These are phyloP conservation scores for Myoxocephalus aenaeus DNA, from an alignment of 2,797 vertebrate species.

Conservation along the genomic window DNA sequence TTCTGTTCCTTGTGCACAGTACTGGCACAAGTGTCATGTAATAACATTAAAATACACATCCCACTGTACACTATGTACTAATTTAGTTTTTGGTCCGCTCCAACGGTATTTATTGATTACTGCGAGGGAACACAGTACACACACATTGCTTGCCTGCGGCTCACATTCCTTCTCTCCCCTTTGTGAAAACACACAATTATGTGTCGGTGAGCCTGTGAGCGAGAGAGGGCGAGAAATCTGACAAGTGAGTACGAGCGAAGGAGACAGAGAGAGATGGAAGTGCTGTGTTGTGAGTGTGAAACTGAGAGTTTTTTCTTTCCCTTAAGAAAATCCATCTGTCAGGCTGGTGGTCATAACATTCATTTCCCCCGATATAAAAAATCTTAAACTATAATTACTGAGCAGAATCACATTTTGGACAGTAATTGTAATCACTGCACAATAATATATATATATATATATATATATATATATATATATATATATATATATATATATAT, in stretches of 20 bases:
- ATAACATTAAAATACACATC: slow-evolving; percentile 20
- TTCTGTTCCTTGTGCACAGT: background rate
- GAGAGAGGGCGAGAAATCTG: slow-evolving; percentile 70
- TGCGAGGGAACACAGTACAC: slow-evolving; percentile 43
- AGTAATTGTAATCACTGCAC: background rate
- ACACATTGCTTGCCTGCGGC: slow-evolving; percentile 50
- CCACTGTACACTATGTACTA: background rate
- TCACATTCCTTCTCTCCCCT: slow-evolving; percentile 61
- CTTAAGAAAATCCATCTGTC: slow-evolving; percentile 61
- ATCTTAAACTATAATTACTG: background rate
- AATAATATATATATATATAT: no score
- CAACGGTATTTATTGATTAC: slow-evolving; percentile 62
- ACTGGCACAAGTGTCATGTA: background rate
- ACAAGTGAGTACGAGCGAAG: slow-evolving; percentile 70
- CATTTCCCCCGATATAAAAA: slow-evolving; percentile 6
- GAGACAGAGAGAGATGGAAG: slow-evolving; percentile 68
- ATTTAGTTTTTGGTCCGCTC: slow-evolving; percentile 48
- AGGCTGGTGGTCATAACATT: slow-evolving; percentile 37
- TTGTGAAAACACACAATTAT: slow-evolving; percentile 72
- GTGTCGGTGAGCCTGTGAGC: slow-evolving; percentile 70
- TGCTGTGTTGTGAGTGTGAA: slow-evolving; percentile 61
- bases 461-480: no score
- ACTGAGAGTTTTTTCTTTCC: slow-evolving; percentile 35
- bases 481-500: no score
- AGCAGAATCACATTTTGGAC: background rate